Percentiles rank a stretch among this genome's conserved stretches.
Evolutionary conservation across 2,888 invertebrate genomes (phyloP).

Genomic region (Eupithecia centaureata): DNA sequence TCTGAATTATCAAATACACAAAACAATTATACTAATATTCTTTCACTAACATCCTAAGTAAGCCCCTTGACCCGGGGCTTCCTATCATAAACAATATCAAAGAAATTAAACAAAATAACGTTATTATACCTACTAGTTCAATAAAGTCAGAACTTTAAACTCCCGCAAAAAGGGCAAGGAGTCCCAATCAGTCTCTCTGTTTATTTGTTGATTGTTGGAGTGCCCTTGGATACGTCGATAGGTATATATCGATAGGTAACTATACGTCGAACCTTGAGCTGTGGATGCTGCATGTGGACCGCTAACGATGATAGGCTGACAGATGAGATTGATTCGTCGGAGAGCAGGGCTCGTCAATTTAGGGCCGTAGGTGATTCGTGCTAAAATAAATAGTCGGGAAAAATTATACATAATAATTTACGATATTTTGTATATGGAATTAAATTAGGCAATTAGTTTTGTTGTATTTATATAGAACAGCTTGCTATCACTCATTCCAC

Average conservation of each 20-base stretch:
- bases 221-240: not conserved
- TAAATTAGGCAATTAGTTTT: too few relatives aligned
- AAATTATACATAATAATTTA: too few relatives aligned
- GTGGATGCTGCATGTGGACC: conserved; percentile 15
- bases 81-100: not conserved
- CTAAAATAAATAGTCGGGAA: not conserved
- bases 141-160: not conserved
- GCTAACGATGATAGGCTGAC: conserved; percentile 48
- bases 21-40: too few relatives aligned
- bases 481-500: too few relatives aligned
- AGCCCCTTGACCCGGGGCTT: too few relatives aligned
- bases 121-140: not conserved
- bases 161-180: conserved; percentile 24
- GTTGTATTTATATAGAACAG: too few relatives aligned
- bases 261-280: not conserved
- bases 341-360: conserved; percentile 3
- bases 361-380: not conserved
- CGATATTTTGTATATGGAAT: too few relatives aligned
- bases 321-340: conserved; percentile 58
- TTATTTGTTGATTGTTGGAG: conserved; percentile 45
- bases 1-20: too few relatives aligned
- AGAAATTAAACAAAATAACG: not conserved
- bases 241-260: too few relatives aligned
- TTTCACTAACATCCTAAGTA: too few relatives aligned
- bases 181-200: conserved; percentile 44